Evolutionary conservation across 2,888 invertebrate genomes (phyloP).

Genomic region (Oxyscelio sp.): DNA sequence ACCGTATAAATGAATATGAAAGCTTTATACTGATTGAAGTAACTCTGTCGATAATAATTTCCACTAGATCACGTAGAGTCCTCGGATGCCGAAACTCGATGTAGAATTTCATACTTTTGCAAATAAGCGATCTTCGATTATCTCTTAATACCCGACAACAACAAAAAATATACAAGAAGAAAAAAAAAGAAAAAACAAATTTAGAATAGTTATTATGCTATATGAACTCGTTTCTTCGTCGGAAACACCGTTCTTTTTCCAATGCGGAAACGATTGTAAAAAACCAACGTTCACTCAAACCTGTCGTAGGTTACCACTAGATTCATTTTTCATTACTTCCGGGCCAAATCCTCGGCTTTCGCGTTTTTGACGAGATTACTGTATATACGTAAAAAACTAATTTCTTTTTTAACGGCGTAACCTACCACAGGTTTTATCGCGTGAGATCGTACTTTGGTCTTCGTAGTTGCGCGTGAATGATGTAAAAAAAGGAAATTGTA

Average conservation of each 20-base stretch:
- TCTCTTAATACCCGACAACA: conserved; percentile 78
- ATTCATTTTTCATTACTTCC: conserved; percentile 32
- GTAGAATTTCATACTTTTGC: conserved; percentile 88
- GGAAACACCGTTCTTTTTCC: conserved; percentile 38
- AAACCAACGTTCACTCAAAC: conserved; percentile 45
- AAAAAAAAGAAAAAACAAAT: conserved; percentile 69
- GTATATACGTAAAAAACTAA: conserved; percentile 42
- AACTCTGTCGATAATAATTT: conserved; percentile 85
- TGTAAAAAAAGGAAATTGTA: background rate
- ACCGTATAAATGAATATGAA: conserved; percentile 77
- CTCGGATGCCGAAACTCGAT: conserved; percentile 82
- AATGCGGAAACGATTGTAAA: conserved; percentile 22
- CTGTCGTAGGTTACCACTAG: conserved; percentile 68
- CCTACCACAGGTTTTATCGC: conserved; percentile 35
- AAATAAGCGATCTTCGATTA: conserved; percentile 86
- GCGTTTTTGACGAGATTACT: conserved; percentile 31
- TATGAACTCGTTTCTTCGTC: conserved; percentile 59
- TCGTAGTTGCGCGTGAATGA: conserved; percentile 41
- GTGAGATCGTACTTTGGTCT: conserved; percentile 26
- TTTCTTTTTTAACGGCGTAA: conserved; percentile 14
- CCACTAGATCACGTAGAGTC: conserved; percentile 84
- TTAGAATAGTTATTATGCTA: conserved; percentile 68
- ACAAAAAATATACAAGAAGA: conserved; percentile 4
- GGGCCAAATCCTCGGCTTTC: conserved; percentile 9
- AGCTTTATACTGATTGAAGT: conserved; percentile 73